These are phyloP conservation scores for Euphysa ruthae DNA, from an alignment of 30 jellyfish, hydroid and myxozoan species.

Conservation along the genomic window DNA sequence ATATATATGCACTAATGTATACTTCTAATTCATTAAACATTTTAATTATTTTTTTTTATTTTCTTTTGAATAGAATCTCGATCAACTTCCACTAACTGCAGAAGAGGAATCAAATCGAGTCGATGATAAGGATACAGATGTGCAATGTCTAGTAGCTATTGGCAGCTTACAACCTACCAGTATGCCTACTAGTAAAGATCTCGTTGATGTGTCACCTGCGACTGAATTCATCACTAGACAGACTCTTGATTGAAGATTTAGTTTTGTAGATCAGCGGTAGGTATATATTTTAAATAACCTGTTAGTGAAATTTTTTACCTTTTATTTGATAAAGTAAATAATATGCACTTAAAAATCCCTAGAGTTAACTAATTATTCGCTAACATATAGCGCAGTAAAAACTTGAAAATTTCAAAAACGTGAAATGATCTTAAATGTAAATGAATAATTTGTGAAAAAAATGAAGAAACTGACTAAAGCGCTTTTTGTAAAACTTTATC, in stretches of 20 bases:
- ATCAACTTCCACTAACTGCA: not conserved
- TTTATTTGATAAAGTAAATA: too few species aligned
- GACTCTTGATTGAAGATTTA: constrained; percentile 87
- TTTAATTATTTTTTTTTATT: not conserved
- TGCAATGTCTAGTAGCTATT: constrained; percentile 69
- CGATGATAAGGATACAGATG: constrained; percentile 24
- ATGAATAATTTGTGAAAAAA: too few species aligned
- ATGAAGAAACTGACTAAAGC: too few species aligned
- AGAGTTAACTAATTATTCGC: too few species aligned
- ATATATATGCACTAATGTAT: too few species aligned
- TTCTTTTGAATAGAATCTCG: not conserved
- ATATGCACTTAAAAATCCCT: too few species aligned
- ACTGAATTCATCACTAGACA: constrained; percentile 96
- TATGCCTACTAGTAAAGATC: constrained; percentile 81
- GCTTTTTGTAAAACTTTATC: too few species aligned
- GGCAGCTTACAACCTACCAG: constrained; percentile 94
- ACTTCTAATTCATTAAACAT: not conserved
- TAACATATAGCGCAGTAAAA: too few species aligned
- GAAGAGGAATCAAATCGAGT: not conserved
- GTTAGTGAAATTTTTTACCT: too few species aligned
- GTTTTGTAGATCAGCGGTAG: constrained; percentile 92
- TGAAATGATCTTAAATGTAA: too few species aligned
- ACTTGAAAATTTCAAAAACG: too few species aligned
- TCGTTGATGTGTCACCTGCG: constrained; percentile 72
- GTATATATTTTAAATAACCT: too few species aligned